Evolutionary conservation across 2,113 vertebrate genomes (phyloP).

Genomic region (Actenoides lindsayi): DNA sequence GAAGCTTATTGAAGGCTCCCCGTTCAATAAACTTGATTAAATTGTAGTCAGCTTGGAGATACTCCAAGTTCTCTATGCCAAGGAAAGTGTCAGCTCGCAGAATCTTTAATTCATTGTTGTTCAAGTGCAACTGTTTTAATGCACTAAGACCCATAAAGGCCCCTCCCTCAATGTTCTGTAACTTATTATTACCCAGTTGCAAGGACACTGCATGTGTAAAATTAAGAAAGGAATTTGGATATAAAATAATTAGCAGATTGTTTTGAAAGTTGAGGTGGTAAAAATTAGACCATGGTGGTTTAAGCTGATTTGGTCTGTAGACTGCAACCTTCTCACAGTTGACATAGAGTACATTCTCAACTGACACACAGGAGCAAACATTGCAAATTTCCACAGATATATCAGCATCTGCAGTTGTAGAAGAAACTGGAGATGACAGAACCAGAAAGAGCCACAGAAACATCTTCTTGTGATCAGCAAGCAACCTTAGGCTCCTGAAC

Average conservation of each 20-base stretch:
- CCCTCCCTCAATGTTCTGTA: conserved; percentile 97
- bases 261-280: conserved; percentile 99
- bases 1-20: conserved; percentile 98
- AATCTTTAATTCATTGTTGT: conserved; percentile 98
- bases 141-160: conserved; percentile 94
- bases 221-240: conserved; percentile 96
- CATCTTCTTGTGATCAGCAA: conserved; percentile 97
- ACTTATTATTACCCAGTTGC: conserved; percentile 97
- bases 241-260: conserved; percentile 93
- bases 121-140: conserved; percentile 97
- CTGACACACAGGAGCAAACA: conserved; percentile 95
- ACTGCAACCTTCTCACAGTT: conserved; percentile 97
- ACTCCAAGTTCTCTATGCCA: conserved; percentile 99
- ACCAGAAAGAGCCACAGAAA: conserved; percentile 95
- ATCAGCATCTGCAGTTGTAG: conserved; percentile 87
- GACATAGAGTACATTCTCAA: conserved; percentile 98
- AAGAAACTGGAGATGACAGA: conserved; percentile 85
- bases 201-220: conserved; percentile 97
- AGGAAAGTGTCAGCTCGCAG: conserved; percentile 95
- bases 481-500: conserved; percentile 79
- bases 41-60: conserved; percentile 99
- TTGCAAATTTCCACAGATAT: conserved; percentile 93
- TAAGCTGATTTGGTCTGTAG: conserved; percentile 95
- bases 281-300: conserved; percentile 91
- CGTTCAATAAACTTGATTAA: conserved; percentile 98